These are phyloP conservation scores for Formica aserva DNA, from an alignment of 2,888 invertebrate species.

Conservation along the genomic window DNA sequence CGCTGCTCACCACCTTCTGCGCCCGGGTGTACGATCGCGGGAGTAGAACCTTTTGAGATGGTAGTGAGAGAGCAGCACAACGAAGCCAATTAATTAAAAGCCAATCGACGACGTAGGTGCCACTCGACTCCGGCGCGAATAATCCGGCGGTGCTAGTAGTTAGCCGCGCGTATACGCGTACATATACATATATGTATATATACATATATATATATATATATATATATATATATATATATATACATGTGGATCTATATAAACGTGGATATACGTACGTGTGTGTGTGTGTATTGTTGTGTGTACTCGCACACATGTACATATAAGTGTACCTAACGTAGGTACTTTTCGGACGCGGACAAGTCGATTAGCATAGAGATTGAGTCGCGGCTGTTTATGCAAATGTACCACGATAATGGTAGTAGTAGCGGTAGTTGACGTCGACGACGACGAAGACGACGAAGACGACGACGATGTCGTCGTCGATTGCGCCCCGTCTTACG, in stretches of 20 bases:
- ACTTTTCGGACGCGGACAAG: conserved; percentile 81
- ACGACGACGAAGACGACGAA: conserved; percentile 53
- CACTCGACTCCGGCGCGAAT: conserved; percentile 36
- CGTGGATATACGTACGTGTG: conserved; percentile 11
- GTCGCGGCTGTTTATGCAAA: conserved; percentile 85
- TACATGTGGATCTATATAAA: background rate
- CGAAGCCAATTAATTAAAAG: conserved; percentile 59
- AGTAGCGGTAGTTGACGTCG: conserved; percentile 71
- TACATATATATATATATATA: background rate
- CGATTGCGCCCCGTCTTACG: conserved; percentile 14
- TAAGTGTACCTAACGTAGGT: conserved; percentile 68
- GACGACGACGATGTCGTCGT: conserved; percentile 5
- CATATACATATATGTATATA: background rate
- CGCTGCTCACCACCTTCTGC: background rate
- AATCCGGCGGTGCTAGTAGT: conserved; percentile 30
- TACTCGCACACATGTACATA: conserved; percentile 20
- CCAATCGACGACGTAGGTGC: conserved; percentile 54
- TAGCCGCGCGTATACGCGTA: background rate
- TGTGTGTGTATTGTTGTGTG: conserved; percentile 45
- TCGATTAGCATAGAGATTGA: conserved; percentile 85
- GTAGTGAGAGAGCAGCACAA: background rate
- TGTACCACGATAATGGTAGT: conserved; percentile 70
- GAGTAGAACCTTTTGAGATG: conserved; percentile 7
- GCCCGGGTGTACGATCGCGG: background rate
- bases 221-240: background rate